Conservation (phyloP, 2,113 vertebrate genomes). For the Hemiprocne comata region DNA sequence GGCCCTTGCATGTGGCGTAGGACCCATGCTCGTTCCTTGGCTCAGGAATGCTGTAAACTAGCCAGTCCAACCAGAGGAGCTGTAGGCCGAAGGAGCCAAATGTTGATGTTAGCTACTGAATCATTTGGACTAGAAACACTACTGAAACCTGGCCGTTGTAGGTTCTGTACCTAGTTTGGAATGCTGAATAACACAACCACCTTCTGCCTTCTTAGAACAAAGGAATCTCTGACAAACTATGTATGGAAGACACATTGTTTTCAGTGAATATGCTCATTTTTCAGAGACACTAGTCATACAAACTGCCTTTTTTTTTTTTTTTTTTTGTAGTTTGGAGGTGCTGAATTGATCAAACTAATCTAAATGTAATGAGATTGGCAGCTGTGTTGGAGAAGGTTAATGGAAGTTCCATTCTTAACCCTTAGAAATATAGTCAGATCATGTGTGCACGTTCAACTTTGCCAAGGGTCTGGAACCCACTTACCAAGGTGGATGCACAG, state of each 20-base stretch:
- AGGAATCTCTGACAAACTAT: constrained; percentile 15
- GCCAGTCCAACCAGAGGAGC: constrained; percentile 53
- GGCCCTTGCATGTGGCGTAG: constrained; percentile 21
- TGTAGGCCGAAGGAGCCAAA: constrained; percentile 39
- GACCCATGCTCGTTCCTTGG: constrained; percentile 36
- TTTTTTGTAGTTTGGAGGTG: constrained; percentile 28
- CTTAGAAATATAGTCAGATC: not conserved
- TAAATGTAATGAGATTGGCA: not conserved
- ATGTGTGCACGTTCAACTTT: not conserved
- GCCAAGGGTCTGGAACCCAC: not conserved
- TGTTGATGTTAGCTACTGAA: constrained; percentile 70
- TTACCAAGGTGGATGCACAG: not conserved
- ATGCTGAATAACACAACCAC: constrained; percentile 31
- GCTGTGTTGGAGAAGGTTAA: constrained; percentile 21
- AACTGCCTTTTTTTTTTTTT: constrained; percentile 32
- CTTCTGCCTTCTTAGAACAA: constrained; percentile 39
- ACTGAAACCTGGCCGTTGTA: constrained; percentile 61
- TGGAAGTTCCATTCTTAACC: constrained; percentile 1
- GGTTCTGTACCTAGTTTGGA: constrained; percentile 39
- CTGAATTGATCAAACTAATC: constrained; percentile 28
- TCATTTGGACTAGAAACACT: constrained; percentile 72
- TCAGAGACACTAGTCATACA: constrained; percentile 3
- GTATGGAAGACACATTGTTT: not conserved
- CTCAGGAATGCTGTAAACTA: constrained; percentile 58
- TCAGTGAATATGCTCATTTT: not conserved